Evolutionary conservation across 2,797 vertebrate species (phyloP), one percentile per base, ranked within the genome.

Genomic region (Cyprinodon diabolis): DNA sequence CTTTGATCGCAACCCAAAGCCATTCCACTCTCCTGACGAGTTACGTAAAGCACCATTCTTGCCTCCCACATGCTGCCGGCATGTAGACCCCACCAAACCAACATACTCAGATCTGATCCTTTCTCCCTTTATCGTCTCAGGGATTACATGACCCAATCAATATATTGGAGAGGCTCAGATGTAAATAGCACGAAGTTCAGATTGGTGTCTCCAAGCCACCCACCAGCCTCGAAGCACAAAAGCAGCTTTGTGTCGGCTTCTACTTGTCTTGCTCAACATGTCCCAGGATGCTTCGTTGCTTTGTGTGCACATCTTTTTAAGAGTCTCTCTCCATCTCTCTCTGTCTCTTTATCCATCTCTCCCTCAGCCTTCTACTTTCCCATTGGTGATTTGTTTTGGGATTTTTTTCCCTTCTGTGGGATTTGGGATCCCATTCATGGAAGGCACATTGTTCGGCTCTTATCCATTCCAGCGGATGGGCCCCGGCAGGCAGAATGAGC

Each of bases 251-350:
- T 92, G 80, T 91, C 82, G 76, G 60, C 77, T 82, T 89, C 91
- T 86, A 90, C 90, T 92, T 92, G 91, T 84, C 92, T 90, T 91
- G 91, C 92, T 91, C 86, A 91, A 92, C 92, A 92, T 91, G 91
- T 91, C 90, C 90, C 87, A 69, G 78, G 89, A 92, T 89, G 85
- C 92, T 93, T 93, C 92, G 91, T 91, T 85, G 83, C 90, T 91
- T 93, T 93, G 89, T 93, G 90, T 79, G 79, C 75, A 86, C 89
- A 90, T 93, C 89, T 91, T 91, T 93, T 92, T 87, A 84, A 88
- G 84, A 75, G 76, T 84, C 89, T 87, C 85, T 85, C 74, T 82
- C 83, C 81, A 84, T 87, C 70, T 83, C 78, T 79, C 84, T 81
- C 80, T 81, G 72, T 83, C 83, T 86, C 82, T 77, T 80, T 86